phyloP scores from a whole-genome alignment of 2,888 invertebrate species.

The Drosophila seclusa region DNA sequence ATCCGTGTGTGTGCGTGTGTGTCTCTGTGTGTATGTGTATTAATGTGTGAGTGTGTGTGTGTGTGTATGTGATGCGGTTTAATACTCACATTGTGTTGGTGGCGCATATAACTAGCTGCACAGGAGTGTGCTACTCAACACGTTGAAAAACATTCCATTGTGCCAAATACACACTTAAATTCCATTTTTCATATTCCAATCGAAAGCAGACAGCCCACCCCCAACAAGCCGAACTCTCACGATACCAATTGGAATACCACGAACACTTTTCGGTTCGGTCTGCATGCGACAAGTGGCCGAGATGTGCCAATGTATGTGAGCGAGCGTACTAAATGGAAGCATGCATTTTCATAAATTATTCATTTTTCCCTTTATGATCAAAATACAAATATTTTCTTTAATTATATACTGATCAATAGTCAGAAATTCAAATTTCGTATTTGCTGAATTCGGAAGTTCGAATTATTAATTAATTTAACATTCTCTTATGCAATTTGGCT shows the following conservation, averaged over 20 bases:
- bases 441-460: not conserved
- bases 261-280: constrained; percentile 10
- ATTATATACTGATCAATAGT: not conserved
- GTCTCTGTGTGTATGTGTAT: constrained; percentile 1
- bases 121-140: constrained; percentile 66
- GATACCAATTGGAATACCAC: constrained; percentile 34
- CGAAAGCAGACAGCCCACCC: constrained; percentile 47
- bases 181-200: constrained; percentile 81
- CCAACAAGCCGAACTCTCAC: constrained; percentile 39
- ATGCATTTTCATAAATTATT: not conserved
- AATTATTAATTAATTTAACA: not conserved
- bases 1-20: constrained; percentile 13
- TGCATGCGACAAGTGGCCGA: constrained; percentile 74
- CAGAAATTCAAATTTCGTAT: not conserved
- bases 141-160: constrained; percentile 78
- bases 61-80: constrained; percentile 42
- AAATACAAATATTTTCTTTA: not conserved
- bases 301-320: constrained; percentile 1
- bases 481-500: not conserved
- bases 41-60: constrained; percentile 4
- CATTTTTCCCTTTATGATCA: not conserved
- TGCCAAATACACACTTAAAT: constrained; percentile 81
- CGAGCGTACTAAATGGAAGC: too few relatives aligned
- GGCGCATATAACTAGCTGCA: constrained; percentile 51
- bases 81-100: constrained; percentile 46